A percentile compares a stretch with the other conserved stretches of the same genome.
Evolutionary conservation across 2,797 vertebrate species (phyloP).

Genomic region (Sebastes itinus): DNA sequence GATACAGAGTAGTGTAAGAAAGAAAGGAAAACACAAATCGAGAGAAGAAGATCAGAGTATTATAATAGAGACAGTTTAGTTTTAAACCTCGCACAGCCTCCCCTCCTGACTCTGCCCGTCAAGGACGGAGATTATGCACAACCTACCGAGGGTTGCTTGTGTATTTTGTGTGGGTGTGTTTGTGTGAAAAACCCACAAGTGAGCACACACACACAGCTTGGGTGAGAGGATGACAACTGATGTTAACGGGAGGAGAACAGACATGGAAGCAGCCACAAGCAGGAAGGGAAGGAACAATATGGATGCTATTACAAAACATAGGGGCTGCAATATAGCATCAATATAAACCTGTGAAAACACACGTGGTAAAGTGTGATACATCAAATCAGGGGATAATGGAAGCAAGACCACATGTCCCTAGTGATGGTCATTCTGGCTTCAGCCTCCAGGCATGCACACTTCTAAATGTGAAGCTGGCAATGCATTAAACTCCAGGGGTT

Average conservation of each 20-base stretch:
- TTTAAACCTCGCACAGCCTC: neutral
- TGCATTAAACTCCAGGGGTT: conserved; percentile 32
- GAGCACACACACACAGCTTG: conserved; percentile 46
- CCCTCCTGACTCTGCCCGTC: conserved; percentile 16
- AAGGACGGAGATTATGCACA: neutral
- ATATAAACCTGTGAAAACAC: conserved; percentile 20
- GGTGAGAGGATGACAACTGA: conserved; percentile 63
- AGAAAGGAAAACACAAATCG: neutral
- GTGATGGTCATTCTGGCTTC: conserved; percentile 19
- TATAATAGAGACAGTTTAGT: conserved; percentile 9
- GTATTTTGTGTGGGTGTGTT: conserved; percentile 2
- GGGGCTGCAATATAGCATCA: neutral
- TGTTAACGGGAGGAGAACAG: conserved; percentile 46
- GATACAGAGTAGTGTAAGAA: neutral
- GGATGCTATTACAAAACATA: conserved; percentile 4
- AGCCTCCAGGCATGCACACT: conserved; percentile 32
- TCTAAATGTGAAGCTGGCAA: conserved; percentile 45
- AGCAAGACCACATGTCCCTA: conserved; percentile 1
- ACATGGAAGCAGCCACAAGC: conserved; percentile 24
- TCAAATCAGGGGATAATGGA: conserved; percentile 1
- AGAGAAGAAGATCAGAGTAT: neutral
- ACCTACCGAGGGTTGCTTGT: neutral
- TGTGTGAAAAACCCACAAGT: conserved; percentile 31
- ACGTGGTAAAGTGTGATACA: neutral
- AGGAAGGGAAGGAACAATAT: conserved; percentile 17